Evolutionary conservation across 2,888 invertebrate species (phyloP).

Genomic region (Trisateles emortualis): DNA sequence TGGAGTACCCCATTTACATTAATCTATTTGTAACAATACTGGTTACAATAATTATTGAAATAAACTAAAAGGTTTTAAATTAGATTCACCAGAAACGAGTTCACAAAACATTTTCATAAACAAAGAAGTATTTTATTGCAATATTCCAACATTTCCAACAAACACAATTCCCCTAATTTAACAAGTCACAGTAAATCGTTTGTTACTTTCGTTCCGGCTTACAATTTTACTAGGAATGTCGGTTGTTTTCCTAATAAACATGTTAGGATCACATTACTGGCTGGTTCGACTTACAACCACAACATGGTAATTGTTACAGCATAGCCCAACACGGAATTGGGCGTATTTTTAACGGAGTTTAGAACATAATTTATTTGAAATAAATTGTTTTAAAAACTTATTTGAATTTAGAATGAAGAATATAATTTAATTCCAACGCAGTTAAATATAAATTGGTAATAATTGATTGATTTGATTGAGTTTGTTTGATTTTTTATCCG

Average conservation of each 20-base stretch:
- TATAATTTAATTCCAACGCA: no score
- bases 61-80: not conserved
- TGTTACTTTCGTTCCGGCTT: slow-evolving; percentile 9
- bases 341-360: no score
- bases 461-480: no score
- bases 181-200: slow-evolving; percentile 17
- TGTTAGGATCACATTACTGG: slow-evolving; percentile 53
- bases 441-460: no score
- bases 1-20: no score
- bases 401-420: not conserved
- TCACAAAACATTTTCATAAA: not conserved
- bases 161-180: slow-evolving; percentile 9
- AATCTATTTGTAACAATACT: no score
- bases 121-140: slow-evolving; percentile 15
- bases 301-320: slow-evolving; percentile 55
- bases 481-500: no score
- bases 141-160: slow-evolving; percentile 12
- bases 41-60: no score
- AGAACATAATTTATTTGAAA: no score
- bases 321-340: slow-evolving; percentile 15
- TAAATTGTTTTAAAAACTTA: no score
- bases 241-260: slow-evolving; percentile 66
- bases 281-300: slow-evolving; percentile 59
- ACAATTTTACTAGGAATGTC: slow-evolving; percentile 47
- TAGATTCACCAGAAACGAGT: not conserved